Evolutionary conservation across 1,140 invertebrate genomes (phyloP).

Genomic region (Leucophenga varia): DNA sequence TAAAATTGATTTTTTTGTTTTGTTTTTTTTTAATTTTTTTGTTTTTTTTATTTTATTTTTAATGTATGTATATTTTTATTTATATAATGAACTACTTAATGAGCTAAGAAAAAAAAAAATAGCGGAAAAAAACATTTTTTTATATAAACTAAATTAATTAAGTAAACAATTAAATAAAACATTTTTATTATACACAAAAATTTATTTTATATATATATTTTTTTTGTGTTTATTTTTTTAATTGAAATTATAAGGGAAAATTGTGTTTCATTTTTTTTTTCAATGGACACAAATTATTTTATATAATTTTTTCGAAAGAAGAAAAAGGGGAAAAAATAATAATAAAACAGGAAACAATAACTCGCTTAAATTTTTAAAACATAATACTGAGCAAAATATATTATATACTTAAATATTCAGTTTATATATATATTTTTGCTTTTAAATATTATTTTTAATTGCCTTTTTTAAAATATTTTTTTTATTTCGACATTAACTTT

Average conservation of each 20-base stretch:
- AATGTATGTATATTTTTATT: conserved; percentile 43
- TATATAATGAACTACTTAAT: conserved; percentile 48
- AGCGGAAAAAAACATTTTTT: conserved; percentile 3
- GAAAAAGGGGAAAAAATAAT: neutral
- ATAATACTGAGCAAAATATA: conserved; percentile 55
- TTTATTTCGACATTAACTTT: conserved; percentile 4
- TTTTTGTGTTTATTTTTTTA: conserved; percentile 10
- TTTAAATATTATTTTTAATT: too few species aligned
- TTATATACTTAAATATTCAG: conserved; percentile 27
- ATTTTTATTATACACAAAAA: too few species aligned
- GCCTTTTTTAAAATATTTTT: neutral
- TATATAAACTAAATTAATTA: conserved; percentile 21
- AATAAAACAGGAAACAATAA: conserved; percentile 48
- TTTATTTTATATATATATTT: conserved; percentile 19
- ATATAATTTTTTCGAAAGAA: conserved; percentile 5
- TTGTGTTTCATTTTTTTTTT: conserved; percentile 7
- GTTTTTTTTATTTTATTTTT: too few species aligned
- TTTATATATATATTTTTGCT: too few species aligned
- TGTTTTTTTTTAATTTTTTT: too few species aligned
- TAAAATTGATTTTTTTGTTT: too few species aligned
- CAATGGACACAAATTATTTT: conserved; percentile 2
- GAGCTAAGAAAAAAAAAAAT: conserved; percentile 41
- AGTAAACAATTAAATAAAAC: conserved; percentile 38
- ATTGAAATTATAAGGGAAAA: too few species aligned
- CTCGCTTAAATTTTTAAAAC: conserved; percentile 54